phyloP scores from a whole-genome alignment of 2,113 vertebrate species.

The Microcebus ravelobensis region DNA sequence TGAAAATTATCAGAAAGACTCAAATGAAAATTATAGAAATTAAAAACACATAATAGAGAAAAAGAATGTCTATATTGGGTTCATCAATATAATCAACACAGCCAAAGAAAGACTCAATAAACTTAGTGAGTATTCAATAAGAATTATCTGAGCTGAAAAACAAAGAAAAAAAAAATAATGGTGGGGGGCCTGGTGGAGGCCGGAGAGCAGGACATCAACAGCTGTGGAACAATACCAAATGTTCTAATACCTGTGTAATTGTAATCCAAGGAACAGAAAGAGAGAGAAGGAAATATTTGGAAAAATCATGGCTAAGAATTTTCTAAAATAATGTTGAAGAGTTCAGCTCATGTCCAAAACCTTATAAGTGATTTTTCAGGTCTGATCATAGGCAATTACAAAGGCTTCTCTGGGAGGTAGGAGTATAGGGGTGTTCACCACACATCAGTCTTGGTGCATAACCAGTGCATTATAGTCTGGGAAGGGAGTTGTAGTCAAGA shows the following conservation, averaged over 20 bases:
- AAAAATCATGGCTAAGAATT: not conserved
- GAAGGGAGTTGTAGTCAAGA: fast-evolving
- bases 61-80: not conserved
- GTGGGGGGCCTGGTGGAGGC: fast-evolving
- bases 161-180: not conserved
- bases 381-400: not conserved
- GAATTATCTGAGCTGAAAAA: not conserved
- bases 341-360: not conserved
- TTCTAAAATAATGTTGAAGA: not conserved
- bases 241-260: not conserved
- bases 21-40: not conserved
- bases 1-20: not conserved
- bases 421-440: too few species aligned
- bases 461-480: fast-evolving
- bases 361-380: not conserved
- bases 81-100: not conserved
- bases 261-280: not conserved
- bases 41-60: not conserved
- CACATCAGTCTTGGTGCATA: not conserved
- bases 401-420: not conserved
- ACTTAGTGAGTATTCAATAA: not conserved
- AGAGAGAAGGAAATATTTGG: not conserved
- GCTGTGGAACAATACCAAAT: not conserved
- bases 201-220: not conserved
- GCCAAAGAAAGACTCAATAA: not conserved